phyloP scores from a whole-genome alignment of 2,113 vertebrate genomes.

The Hemichromis elongatus region DNA sequence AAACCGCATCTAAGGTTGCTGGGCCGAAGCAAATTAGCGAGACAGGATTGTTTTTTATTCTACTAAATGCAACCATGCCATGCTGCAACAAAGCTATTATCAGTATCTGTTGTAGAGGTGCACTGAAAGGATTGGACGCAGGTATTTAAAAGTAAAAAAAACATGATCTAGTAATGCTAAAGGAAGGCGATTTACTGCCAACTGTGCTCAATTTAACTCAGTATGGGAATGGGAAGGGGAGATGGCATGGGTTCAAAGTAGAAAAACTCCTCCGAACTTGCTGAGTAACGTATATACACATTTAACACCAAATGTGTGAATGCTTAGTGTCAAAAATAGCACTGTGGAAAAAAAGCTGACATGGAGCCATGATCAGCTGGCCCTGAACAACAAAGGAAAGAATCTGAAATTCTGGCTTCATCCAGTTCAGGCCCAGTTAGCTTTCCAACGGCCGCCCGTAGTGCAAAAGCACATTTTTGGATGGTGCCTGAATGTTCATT shows the following conservation, averaged over 20 bases:
- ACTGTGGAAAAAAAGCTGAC: accelerated
- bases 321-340: neutral
- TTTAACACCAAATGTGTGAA: neutral
- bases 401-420: neutral
- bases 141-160: neutral
- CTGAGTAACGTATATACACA: neutral
- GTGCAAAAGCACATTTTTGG: neutral
- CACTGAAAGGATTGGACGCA: neutral
- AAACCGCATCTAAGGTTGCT: neutral
- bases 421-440: neutral
- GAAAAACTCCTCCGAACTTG: neutral
- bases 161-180: neutral
- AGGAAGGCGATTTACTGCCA: neutral
- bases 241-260: neutral
- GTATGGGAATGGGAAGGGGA: neutral
- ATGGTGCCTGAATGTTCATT: neutral
- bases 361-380: neutral
- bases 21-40: neutral
- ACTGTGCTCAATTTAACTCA: neutral
- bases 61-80: neutral
- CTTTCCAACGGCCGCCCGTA: neutral
- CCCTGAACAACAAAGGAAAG: neutral
- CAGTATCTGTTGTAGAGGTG: neutral
- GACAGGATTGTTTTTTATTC: neutral
- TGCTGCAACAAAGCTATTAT: neutral